A percentile compares a stretch with the other conserved stretches of the same genome.
Evolutionary conservation across 2,888 invertebrate genomes (phyloP).

Genomic region (Spialia ferax): DNA sequence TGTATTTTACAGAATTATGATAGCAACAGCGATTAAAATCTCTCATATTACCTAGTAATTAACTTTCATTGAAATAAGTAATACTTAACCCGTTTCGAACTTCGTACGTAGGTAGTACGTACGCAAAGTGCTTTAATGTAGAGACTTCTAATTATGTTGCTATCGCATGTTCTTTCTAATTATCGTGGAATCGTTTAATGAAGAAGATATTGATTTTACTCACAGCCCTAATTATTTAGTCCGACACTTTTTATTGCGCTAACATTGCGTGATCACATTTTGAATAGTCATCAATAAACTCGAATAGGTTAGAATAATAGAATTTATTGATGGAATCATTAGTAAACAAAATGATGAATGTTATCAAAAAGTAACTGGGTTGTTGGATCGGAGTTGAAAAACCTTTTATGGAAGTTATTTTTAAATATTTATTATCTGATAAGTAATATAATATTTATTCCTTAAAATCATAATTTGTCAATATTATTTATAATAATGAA

Average conservation of each 20-base stretch:
- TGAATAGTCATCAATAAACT: background rate
- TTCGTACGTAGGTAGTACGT: constrained; percentile 1
- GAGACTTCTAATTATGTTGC: constrained; percentile 29
- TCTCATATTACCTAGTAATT: constrained; percentile 16
- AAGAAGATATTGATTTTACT: constrained; percentile 28
- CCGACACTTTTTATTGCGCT: constrained; percentile 5
- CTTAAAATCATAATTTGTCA: too few species aligned
- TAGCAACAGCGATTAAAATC: background rate
- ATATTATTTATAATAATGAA: too few species aligned
- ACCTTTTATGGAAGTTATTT: too few species aligned
- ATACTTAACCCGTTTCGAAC: constrained; percentile 20
- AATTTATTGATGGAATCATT: background rate
- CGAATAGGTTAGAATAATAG: background rate
- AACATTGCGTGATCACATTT: background rate
- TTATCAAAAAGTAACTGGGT: background rate
- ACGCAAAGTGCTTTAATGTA: constrained; percentile 25
- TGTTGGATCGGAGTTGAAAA: background rate
- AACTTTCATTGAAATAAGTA: constrained; percentile 20
- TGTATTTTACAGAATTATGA: too few species aligned
- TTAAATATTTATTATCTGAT: too few species aligned
- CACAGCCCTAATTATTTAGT: constrained; percentile 17
- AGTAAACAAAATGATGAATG: background rate
- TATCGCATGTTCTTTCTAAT: constrained; percentile 28
- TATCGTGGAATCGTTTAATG: constrained; percentile 23
- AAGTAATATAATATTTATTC: too few species aligned